Evolutionary conservation across 2,113 vertebrate genomes (phyloP).

Genomic region (Malurus alboscapulatus): DNA sequence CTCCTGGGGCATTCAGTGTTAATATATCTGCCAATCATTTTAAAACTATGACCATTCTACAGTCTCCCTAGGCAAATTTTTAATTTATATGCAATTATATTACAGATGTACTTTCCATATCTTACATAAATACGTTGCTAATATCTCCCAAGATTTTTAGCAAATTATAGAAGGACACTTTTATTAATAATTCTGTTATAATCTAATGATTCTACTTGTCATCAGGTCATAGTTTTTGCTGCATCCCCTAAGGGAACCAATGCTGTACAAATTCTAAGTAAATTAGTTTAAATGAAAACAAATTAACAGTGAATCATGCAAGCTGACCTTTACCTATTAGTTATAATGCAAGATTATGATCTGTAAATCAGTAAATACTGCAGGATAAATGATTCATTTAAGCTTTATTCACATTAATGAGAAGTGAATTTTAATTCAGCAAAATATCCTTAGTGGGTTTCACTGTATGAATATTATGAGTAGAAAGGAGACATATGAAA

Average conservation of each 20-base stretch:
- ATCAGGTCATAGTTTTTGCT: constrained; percentile 3
- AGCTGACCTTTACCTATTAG: constrained; percentile 42
- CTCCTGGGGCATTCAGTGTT: neutral
- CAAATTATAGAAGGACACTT: neutral
- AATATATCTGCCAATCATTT: constrained; percentile 49
- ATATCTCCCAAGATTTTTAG: constrained; percentile 4
- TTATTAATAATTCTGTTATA: constrained; percentile 22
- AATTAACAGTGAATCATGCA: constrained; percentile 20
- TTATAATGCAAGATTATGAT: constrained; percentile 21
- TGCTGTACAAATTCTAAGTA: constrained; percentile 6
- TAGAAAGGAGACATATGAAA: neutral
- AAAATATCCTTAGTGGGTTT: neutral
- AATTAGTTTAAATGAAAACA: constrained; percentile 59
- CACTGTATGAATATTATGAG: neutral
- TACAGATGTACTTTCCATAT: neutral
- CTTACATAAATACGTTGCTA: constrained; percentile 25
- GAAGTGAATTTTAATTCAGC: neutral
- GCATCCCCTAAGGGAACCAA: neutral
- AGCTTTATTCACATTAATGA: neutral
- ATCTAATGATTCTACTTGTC: neutral
- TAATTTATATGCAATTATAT: constrained; percentile 31
- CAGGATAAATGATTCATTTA: constrained; percentile 37
- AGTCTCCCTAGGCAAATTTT: neutral
- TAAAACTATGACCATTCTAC: constrained; percentile 21
- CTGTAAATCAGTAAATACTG: constrained; percentile 23